These are phyloP conservation scores for Drosophila quadrilineata DNA, from an alignment of 1,140 invertebrate genomes.

Conservation along the genomic window DNA sequence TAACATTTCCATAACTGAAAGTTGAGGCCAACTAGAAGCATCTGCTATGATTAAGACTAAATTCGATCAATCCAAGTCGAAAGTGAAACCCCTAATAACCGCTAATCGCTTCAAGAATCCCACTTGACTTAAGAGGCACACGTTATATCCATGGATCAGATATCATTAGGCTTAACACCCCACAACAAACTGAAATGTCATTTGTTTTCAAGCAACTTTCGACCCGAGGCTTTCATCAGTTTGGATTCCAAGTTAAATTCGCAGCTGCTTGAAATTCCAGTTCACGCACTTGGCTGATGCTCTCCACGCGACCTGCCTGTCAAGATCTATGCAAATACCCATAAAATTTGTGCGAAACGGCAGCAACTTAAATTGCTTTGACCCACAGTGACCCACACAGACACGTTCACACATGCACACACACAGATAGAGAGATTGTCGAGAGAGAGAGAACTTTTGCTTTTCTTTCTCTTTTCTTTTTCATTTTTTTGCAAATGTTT, in stretches of 20 bases:
- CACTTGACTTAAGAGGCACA: slow-evolving; percentile 22
- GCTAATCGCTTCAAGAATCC: slow-evolving; percentile 46
- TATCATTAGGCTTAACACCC: too few species aligned
- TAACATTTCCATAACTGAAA: slow-evolving; percentile 36
- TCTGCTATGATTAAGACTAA: not conserved
- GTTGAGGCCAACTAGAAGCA: slow-evolving; percentile 35
- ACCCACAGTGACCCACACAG: slow-evolving; percentile 49
- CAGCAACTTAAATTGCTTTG: slow-evolving; percentile 57
- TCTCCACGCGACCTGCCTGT: slow-evolving; percentile 34
- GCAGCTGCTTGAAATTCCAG: slow-evolving; percentile 24
- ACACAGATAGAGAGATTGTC: slow-evolving; percentile 10
- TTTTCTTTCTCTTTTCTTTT: slow-evolving; percentile 39
- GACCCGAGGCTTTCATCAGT: slow-evolving; percentile 31
- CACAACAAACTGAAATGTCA: slow-evolving; percentile 53
- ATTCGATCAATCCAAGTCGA: slow-evolving; percentile 28
- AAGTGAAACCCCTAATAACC: slow-evolving; percentile 65
- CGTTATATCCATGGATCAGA: slow-evolving; percentile 31
- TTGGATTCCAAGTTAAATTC: slow-evolving; percentile 20
- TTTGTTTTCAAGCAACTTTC: slow-evolving; percentile 45
- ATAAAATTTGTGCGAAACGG: slow-evolving; percentile 42
- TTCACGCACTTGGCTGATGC: slow-evolving; percentile 46
- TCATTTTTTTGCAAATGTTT: not conserved
- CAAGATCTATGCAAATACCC: slow-evolving; percentile 52
- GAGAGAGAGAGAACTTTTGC: slow-evolving; percentile 62
- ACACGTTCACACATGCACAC: slow-evolving; percentile 1